Evolutionary conservation across 2,888 invertebrate genomes (phyloP), one percentile per base, ranked within the genome.

Genomic region (Teleogryllus oceanicus): DNA sequence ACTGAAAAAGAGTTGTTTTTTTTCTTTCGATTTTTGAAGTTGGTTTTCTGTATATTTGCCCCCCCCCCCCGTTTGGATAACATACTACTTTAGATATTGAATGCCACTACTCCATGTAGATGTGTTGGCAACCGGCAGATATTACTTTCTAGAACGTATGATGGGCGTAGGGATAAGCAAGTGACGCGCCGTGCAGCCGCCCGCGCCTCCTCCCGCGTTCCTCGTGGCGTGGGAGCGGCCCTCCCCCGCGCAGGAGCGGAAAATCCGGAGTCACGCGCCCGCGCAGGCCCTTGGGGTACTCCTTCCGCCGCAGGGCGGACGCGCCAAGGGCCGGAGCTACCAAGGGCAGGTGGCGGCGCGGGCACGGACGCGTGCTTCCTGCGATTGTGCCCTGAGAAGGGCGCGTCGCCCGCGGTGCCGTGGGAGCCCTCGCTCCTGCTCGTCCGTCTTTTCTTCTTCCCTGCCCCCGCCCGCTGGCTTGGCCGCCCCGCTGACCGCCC

Each of bases 331-430:
- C 13, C 62, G 62, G 16, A 11, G 62, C 11, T 0, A 13, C 16
- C 8, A 62, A n/a, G 16, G 62, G 62, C 62, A 62, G 16, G 16
- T 62, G 62, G 4, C 16, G 16, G 13, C 5, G 62, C 18, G 62
- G 62, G 13, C 62, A 62, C 62, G n/a, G 62, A 62, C 62, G 62
- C 62, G 62, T 62, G 62, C 62, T 62, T 62, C 62, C 62, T 62
- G 62, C 13, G 62, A 62, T 62, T 62, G 62, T 62, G 62, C n/a
- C 62, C n/a, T n/a, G n/a, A 62, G 62, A 16, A 62, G 62, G 13
- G 62, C 62, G 3, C 62, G 18, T 2, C 13, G 62, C 18, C 12
- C 62, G 18, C 12, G 62, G 62, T 16, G 62, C 13, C 62, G 62
- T 62, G 62, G 62, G 62, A 62, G 62, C 16, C 16, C 11, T 8